Evolutionary conservation across 2,888 invertebrate genomes (phyloP).

Genomic region (Colletes collaris): DNA sequence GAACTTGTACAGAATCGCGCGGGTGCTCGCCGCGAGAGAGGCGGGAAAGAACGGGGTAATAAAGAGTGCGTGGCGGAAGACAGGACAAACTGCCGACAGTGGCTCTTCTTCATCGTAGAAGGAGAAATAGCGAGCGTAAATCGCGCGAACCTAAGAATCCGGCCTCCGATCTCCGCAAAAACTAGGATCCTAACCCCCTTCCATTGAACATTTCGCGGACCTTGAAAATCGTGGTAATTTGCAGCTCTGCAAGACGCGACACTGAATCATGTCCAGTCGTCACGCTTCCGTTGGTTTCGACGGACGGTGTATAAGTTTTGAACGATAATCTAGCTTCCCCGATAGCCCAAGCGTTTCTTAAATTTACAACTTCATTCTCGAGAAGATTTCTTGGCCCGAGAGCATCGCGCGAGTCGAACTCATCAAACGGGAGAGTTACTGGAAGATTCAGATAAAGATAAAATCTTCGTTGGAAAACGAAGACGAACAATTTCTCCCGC

Average conservation of each 20-base stretch:
- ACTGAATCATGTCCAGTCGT: no score
- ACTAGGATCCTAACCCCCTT: conserved; percentile 10
- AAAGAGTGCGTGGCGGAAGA: conserved; percentile 70
- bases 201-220: background rate
- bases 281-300: no score
- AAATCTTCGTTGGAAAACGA: no score
- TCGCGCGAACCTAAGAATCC: conserved; percentile 47
- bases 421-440: no score
- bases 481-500: no score
- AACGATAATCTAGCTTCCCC: no score
- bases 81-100: conserved; percentile 70
- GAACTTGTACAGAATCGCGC: conserved; percentile 67
- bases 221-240: background rate
- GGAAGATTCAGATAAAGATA: no score
- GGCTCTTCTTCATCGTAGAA: conserved; percentile 65
- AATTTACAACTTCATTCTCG: no score
- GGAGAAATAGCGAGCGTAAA: conserved; percentile 56
- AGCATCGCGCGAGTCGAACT: no score
- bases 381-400: no score
- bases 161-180: conserved; percentile 38
- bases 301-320: no score
- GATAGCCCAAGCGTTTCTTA: no score
- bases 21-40: conserved; percentile 52
- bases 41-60: conserved; percentile 57
- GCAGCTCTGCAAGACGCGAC: background rate